Percentiles rank a stretch among this genome's conserved stretches.
Evolutionary conservation across 2,797 vertebrate species (phyloP).

Genomic region (Scleropages formosus): DNA sequence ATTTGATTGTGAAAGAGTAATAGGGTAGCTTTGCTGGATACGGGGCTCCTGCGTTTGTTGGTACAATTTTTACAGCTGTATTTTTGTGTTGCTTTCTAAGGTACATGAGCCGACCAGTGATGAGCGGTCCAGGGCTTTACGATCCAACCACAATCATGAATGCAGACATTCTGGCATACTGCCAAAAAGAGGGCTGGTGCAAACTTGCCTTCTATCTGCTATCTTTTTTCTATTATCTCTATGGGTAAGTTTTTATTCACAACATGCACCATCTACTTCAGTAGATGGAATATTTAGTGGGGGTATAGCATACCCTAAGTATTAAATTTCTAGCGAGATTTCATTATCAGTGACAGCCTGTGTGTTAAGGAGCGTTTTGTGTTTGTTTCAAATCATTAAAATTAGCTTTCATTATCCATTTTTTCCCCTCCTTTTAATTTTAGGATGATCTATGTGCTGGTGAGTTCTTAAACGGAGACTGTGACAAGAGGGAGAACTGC

Average conservation of each 20-base stretch:
- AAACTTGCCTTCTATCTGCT: conserved; percentile 98
- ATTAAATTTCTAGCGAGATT: neutral
- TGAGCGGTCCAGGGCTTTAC: conserved; percentile 95
- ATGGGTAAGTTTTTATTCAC: conserved; percentile 78
- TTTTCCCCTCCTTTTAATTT: conserved; percentile 42
- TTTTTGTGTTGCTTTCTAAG: conserved; percentile 59
- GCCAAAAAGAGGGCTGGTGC: conserved; percentile 99
- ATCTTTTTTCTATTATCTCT: conserved; percentile 99
- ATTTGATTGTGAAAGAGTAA: no score
- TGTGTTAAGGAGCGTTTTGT: no score
- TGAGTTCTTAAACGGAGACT: conserved; percentile 84
- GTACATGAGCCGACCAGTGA: conserved; percentile 91
- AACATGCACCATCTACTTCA: no score
- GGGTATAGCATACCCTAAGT: neutral
- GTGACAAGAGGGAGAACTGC: conserved; percentile 40
- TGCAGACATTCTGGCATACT: conserved; percentile 95
- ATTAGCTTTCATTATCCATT: conserved; percentile 16
- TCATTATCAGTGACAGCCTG: neutral
- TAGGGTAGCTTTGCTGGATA: no score
- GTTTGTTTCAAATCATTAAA: no score
- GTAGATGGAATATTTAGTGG: neutral
- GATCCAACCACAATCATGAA: conserved; percentile 99
- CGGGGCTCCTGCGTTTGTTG: no score
- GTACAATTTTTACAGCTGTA: conserved; percentile 31
- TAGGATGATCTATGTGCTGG: conserved; percentile 99